Evolutionary conservation across 2,888 invertebrate species (phyloP).

Genomic region (Tipula unca): DNA sequence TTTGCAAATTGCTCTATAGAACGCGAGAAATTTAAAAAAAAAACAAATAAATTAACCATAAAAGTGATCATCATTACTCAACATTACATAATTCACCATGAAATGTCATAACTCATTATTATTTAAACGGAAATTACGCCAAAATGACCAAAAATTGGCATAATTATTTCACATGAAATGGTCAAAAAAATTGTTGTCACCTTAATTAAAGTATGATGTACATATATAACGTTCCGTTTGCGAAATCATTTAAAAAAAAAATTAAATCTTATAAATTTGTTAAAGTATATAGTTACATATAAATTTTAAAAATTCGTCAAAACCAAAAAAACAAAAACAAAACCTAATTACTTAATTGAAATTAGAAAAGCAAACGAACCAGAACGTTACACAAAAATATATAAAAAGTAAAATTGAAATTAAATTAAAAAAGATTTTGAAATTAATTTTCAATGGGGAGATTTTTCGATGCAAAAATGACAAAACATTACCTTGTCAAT

Average conservation of each 20-base stretch:
- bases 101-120: neutral
- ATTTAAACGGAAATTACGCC: neutral
- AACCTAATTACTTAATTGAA: neutral
- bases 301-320: neutral
- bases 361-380: neutral
- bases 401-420: neutral
- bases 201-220: neutral
- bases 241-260: neutral
- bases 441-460: neutral
- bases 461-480: neutral
- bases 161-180: neutral
- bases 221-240: neutral
- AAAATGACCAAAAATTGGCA: neutral
- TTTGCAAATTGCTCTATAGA: neutral
- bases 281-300: neutral
- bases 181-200: neutral
- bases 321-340: neutral
- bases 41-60: neutral
- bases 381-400: neutral
- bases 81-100: neutral
- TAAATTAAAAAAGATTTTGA: neutral
- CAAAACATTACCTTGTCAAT: neutral
- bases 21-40: no score
- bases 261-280: neutral
- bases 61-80: neutral